A percentile compares a stretch with the other conserved stretches of the same genome.
Evolutionary conservation across 2,113 vertebrate species (phyloP).

Genomic region (Crypturellus undulatus): DNA sequence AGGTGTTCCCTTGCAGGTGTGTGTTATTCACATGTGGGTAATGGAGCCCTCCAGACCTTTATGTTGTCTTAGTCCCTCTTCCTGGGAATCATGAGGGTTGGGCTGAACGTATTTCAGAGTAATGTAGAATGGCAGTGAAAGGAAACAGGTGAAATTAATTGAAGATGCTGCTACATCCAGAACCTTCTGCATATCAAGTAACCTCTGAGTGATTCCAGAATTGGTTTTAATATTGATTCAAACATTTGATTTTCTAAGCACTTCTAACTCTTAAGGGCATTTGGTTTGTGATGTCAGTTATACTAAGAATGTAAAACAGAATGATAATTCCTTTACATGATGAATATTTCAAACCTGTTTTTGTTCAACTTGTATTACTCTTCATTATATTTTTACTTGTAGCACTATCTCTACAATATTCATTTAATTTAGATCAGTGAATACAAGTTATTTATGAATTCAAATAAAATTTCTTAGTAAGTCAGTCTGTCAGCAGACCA

Average conservation of each 20-base stretch:
- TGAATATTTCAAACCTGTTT: slow-evolving; percentile 12
- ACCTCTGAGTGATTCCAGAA: not conserved
- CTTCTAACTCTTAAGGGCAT: not conserved
- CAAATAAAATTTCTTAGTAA: slow-evolving; percentile 1
- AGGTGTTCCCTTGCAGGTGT: fast-evolving
- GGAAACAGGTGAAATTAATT: not conserved
- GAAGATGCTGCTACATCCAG: not conserved
- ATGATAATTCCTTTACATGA: not conserved
- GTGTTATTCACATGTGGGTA: not conserved
- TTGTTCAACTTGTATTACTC: slow-evolving; percentile 6
- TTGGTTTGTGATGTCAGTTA: slow-evolving; percentile 17
- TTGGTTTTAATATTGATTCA: not conserved
- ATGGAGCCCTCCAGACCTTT: not conserved
- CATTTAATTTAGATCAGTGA: slow-evolving; percentile 26
- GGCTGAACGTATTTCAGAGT: not conserved
- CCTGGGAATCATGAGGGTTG: not conserved
- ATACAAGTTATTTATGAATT: slow-evolving; percentile 47
- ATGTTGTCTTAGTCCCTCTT: not conserved
- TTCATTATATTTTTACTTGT: slow-evolving; percentile 31
- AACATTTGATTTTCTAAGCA: slow-evolving; percentile 9
- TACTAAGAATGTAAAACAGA: not conserved
- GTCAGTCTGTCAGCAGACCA: slow-evolving; percentile 7
- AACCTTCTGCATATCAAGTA: not conserved
- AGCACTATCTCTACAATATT: not conserved
- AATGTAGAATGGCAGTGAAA: not conserved